Evolutionary conservation across 2,113 vertebrate species (phyloP).

Genomic region (Oreotrochilus melanogaster): DNA sequence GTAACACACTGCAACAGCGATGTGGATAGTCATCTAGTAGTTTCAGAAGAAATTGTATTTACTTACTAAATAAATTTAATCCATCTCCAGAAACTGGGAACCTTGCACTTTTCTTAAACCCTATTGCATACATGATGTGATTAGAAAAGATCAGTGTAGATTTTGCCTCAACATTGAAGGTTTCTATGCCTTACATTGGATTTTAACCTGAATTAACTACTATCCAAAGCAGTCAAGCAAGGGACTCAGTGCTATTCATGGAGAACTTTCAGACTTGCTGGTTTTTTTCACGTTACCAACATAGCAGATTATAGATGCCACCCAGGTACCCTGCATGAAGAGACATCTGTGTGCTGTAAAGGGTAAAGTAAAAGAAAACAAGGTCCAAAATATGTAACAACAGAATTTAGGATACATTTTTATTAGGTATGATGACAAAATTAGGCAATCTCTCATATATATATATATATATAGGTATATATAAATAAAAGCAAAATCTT

Average conservation of each 20-base stretch:
- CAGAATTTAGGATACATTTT: neutral
- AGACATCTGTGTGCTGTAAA: neutral
- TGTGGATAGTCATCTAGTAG: neutral
- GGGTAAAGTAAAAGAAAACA: neutral
- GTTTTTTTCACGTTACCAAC: neutral
- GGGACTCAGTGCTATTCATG: neutral
- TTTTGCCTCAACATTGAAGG: neutral
- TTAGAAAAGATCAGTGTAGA: neutral
- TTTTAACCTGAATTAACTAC: neutral
- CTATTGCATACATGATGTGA: neutral
- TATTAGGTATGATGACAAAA: neutral
- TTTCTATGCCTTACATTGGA: neutral
- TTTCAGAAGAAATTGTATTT: neutral
- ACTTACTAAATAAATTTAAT: neutral
- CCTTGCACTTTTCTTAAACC: neutral
- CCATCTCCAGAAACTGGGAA: neutral
- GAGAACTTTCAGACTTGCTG: neutral
- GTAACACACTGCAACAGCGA: neutral
- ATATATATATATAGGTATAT: too few species aligned
- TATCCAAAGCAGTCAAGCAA: neutral
- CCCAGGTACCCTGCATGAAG: neutral
- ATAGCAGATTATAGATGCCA: neutral
- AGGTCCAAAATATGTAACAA: neutral
- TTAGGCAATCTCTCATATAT: rapidly evolving
- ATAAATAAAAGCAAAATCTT: neutral